A percentile compares a stretch with the other conserved stretches of the same genome.
These are phyloP conservation scores for Pygoscelis adeliae DNA, from an alignment of 2,113 vertebrate species.

Conservation along the genomic window DNA sequence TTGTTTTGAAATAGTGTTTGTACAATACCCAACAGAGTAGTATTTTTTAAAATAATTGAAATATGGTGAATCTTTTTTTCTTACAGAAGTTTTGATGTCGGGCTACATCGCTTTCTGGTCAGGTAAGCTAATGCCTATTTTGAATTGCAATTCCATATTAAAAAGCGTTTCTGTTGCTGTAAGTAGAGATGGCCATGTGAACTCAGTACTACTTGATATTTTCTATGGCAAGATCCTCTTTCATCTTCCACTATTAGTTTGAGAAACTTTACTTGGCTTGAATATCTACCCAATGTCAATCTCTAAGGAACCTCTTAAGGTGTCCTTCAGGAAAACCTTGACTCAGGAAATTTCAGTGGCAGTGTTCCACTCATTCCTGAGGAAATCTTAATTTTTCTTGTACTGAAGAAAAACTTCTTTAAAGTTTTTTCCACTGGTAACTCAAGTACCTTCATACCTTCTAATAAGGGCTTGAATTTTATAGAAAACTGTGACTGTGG, in stretches of 20 bases:
- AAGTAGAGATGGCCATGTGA: not conserved
- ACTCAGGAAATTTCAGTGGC: not conserved
- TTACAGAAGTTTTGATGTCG: constrained; percentile 81
- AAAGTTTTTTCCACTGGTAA: not conserved
- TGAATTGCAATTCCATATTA: not conserved
- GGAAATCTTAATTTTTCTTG: not conserved
- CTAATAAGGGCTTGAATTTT: not conserved
- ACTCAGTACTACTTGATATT: not conserved
- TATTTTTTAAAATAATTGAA: not conserved
- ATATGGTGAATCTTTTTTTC: not conserved
- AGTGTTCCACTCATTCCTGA: not conserved
- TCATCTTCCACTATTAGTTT: not conserved
- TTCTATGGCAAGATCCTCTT: not conserved
- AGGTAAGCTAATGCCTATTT: constrained; percentile 70
- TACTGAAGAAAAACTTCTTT: not conserved
- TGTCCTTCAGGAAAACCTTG: not conserved
- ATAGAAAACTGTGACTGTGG: not conserved
- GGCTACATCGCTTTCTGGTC: constrained; percentile 80
- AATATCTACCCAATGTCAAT: not conserved
- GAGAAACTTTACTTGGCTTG: not conserved
- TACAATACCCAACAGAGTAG: not conserved
- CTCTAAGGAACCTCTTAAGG: not conserved
- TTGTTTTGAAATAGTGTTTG: not conserved
- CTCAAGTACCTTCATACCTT: not conserved
- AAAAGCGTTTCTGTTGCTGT: not conserved